Conservation (phyloP, 2,797 vertebrate genomes). For the Pangasius macronema region DNA sequence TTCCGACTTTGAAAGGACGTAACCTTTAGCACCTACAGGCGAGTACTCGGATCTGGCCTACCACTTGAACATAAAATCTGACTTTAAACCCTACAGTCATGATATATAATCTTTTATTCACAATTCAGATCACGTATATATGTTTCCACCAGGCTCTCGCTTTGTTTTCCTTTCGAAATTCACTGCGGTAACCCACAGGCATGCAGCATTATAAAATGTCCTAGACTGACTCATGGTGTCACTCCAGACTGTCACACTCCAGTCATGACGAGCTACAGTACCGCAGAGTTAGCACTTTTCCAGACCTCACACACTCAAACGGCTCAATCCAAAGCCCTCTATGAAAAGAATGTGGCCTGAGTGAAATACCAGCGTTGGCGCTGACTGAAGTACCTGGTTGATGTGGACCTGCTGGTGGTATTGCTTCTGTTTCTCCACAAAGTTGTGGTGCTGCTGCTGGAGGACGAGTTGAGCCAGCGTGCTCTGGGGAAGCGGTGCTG, state of each 20-base stretch:
- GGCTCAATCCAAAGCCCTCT: not conserved
- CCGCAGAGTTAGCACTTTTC: slow-evolving; percentile 14
- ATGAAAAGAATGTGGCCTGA: not conserved
- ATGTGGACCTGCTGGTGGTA: slow-evolving; percentile 97
- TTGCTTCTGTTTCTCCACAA: slow-evolving; percentile 97
- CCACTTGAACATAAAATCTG: not conserved
- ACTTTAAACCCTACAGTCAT: not conserved
- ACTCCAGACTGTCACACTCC: slow-evolving; percentile 19
- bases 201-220: slow-evolving; percentile 21
- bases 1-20: no score
- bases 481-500: slow-evolving; percentile 94
- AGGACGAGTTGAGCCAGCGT: slow-evolving; percentile 96
- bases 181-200: slow-evolving; percentile 11
- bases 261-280: slow-evolving; percentile 16
- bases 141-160: not conserved
- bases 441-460: slow-evolving; percentile 98
- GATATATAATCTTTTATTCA: not conserved
- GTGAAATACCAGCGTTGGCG: not conserved
- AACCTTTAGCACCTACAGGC: not conserved
- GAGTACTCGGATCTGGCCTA: not conserved
- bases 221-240: not conserved
- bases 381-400: slow-evolving; percentile 83
- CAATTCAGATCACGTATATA: not conserved
- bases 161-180: not conserved
- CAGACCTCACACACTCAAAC: slow-evolving; percentile 6